Percentiles rank a stretch among this genome's conserved stretches.
Evolutionary conservation across 2,113 vertebrate genomes (phyloP).

Genomic region (Formicarius rufipectus): DNA sequence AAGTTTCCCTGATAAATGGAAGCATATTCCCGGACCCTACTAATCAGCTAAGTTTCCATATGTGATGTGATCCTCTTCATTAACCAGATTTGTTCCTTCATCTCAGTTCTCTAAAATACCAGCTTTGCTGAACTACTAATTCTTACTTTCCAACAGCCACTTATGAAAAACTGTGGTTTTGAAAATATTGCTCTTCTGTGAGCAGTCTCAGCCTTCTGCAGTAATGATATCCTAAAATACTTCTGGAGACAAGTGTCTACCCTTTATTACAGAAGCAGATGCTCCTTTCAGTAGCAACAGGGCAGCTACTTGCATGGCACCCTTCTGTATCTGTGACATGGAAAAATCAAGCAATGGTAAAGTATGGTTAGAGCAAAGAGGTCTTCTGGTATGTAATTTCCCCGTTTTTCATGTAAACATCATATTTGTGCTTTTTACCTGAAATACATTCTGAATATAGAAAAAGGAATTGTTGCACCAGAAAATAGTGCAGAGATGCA

Average conservation of each 20-base stretch:
- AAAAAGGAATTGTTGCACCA: neutral
- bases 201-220: neutral
- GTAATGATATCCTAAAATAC: neutral
- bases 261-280: neutral
- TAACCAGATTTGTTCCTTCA: neutral
- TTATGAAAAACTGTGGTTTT: neutral
- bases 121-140: neutral
- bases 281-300: neutral
- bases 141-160: neutral
- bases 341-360: neutral
- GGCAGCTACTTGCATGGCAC: neutral
- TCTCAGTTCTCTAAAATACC: neutral
- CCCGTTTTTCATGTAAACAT: neutral
- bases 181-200: neutral
- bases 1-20: neutral
- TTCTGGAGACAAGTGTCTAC: neutral
- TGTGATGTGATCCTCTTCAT: conserved; percentile 3
- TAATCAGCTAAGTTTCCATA: neutral
- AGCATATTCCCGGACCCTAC: neutral
- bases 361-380: neutral
- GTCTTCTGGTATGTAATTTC: neutral
- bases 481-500: neutral
- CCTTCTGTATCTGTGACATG: neutral
- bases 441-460: neutral
- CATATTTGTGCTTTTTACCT: neutral